Conservation (phyloP, 2,888 invertebrate species). For the Tridacna gigas region DNA sequence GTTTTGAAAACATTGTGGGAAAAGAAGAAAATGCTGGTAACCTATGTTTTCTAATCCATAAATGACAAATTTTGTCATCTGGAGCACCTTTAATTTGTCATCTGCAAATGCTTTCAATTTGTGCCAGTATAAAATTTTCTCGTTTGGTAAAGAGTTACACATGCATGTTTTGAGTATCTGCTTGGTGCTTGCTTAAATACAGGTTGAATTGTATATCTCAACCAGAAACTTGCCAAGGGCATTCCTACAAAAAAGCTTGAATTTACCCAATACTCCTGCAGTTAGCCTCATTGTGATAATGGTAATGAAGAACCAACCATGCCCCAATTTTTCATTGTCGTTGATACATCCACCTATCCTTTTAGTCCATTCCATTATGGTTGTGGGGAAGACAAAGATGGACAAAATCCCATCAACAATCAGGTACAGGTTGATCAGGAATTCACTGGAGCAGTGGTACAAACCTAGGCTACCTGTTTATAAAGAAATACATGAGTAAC, state of each 20-base stretch:
- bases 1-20: too few relatives aligned
- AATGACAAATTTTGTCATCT: too few relatives aligned
- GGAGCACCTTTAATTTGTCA: too few relatives aligned
- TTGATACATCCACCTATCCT: slow-evolving; percentile 66
- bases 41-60: too few relatives aligned
- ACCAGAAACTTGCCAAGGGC: too few relatives aligned
- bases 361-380: slow-evolving; percentile 67
- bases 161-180: too few relatives aligned
- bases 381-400: slow-evolving; percentile 68
- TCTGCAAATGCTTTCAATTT: too few relatives aligned
- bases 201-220: neutral
- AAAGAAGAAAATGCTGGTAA: too few relatives aligned
- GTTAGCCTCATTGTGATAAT: slow-evolving; percentile 44
- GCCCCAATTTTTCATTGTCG: slow-evolving; percentile 38
- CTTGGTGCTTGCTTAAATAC: neutral
- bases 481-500: too few relatives aligned
- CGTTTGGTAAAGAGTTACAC: too few relatives aligned
- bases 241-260: neutral
- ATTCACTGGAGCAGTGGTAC: slow-evolving; percentile 50
- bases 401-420: slow-evolving; percentile 64
- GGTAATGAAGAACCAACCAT: slow-evolving; percentile 45
- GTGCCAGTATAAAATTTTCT: too few relatives aligned
- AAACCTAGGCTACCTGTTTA: slow-evolving; percentile 50
- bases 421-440: slow-evolving; percentile 53
- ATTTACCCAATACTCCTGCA: slow-evolving; percentile 39